Percentiles rank a stretch among this genome's conserved stretches.
These are phyloP conservation scores for Ectropis crepuscularia DNA, from an alignment of 2,888 invertebrate species.

Conservation along the genomic window DNA sequence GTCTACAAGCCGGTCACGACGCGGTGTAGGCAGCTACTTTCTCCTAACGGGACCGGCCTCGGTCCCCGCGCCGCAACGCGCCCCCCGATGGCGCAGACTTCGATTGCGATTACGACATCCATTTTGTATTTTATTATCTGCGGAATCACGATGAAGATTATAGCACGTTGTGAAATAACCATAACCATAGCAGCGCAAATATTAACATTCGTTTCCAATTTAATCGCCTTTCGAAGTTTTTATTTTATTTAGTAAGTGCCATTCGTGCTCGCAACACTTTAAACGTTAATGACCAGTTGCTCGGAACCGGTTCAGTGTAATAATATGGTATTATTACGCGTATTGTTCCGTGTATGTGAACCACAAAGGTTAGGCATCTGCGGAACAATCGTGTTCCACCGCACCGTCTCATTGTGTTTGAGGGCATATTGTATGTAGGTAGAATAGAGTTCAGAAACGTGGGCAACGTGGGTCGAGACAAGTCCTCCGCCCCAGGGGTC, in stretches of 20 bases:
- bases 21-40: conserved; percentile 81
- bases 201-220: conserved; percentile 47
- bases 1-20: conserved; percentile 66
- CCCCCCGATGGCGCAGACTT: conserved; percentile 52
- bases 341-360: conserved; percentile 25
- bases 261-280: conserved; percentile 22
- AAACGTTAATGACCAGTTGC: conserved; percentile 20
- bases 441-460: conserved; percentile 12
- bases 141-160: conserved; percentile 62
- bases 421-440: conserved; percentile 39
- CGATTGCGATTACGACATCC: conserved; percentile 72
- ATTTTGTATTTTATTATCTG: conserved; percentile 72
- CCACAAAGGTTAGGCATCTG: conserved; percentile 33
- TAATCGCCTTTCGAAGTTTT: conserved; percentile 31
- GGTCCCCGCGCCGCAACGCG: conserved; percentile 47
- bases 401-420: conserved; percentile 32
- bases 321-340: conserved; percentile 26
- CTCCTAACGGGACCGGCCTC: conserved; percentile 79
- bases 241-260: conserved; percentile 19
- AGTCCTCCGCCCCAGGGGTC: conserved; percentile 60
- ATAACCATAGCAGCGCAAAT: conserved; percentile 54
- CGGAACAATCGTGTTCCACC: conserved; percentile 29
- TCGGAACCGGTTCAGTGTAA: conserved; percentile 20
- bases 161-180: conserved; percentile 63
- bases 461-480: conserved; percentile 53